Evolutionary conservation across 2,797 vertebrate species (phyloP), one percentile per base, ranked within the genome.

Genomic region (Gymnopithys bicolor): DNA sequence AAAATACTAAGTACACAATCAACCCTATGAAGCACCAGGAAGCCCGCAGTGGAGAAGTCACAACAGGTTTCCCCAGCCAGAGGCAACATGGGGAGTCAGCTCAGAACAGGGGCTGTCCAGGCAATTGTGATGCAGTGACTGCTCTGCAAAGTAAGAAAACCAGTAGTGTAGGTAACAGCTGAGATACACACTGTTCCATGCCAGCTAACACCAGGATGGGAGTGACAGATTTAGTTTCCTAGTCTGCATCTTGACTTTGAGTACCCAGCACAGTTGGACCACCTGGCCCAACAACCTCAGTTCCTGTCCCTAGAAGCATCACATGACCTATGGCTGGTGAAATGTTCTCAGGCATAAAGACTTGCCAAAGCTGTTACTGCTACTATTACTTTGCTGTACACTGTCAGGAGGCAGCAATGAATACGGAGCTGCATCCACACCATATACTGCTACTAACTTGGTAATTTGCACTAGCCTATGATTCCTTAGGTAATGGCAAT

Each of bases 1-100:
- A 56, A 82, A 94, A 79, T 7, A 16, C 11, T 28, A 18, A 66
- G 46, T 33, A 56, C 49, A n/a, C 49, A 28, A 35, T 33, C n/a
- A 45, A 63, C 7, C 17, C 66, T n/a, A 19, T 11, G 39, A 55
- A 64, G 69, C 25, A 37, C 5, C 33, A 76, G 37, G 45, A 76
- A 92, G 30, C 13, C 48, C 71, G 19, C 3, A 32, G 55, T 3
- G 1, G n/a, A 80, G 46, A 46, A n/a, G 13, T 13, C 67, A 35
- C 0, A 0, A 76, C 5, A 62, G 55, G 39, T 5, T 70, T 25
- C 4, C 55, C 41, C 41, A 37, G 49, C 2, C 25, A 69, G 35
- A 60, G 35, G 7, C 7, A 39, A 35, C 18, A 2, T 0, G 7
- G 24, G 41, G 41, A 80, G 9, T 12, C 1, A 14, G 64, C 12